Evolutionary conservation across 1,140 invertebrate genomes (phyloP), one percentile per base, ranked within the genome.

Genomic region (Polypedilum vanderplanki): DNA sequence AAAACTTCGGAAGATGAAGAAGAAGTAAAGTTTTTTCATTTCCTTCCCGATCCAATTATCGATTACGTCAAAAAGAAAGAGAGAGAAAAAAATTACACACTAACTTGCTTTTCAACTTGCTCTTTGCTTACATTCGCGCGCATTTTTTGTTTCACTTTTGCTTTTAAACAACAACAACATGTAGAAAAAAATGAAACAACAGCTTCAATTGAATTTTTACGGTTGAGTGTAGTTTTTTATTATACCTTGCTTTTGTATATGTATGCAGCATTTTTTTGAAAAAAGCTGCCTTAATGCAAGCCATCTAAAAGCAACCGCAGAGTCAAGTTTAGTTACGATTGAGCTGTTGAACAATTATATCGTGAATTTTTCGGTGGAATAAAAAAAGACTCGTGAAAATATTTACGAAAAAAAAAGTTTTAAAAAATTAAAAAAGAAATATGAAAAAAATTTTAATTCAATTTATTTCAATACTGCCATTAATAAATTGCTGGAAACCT

Each of bases 111-210:
- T 57, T 57, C 46, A 57, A 57, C 46, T 57, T 57, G 46, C 46
- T 46, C 41, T 12, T 33, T 33, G 24, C 46, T 57, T 57, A n/a
- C 15, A 46, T 57, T 57, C n/a, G 46, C 46, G 46, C 46, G 46
- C 46, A 57, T 57, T 57, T 57, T 57, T 57, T 57, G 46, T 57
- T 57, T 57, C 46, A 57, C 46, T 57, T 57, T 57, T 57, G 46
- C 46, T 57, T 57, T 57, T 57, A 57, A 4, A 57, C 46, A 57
- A 57, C 41, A 46, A 46, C 46, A 57, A 57, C 46, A 57, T 3
- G 9, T n/a, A 57, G 2, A 57, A 15, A 12, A 12, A 57, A n/a
- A 12, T 57, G 12, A 57, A 57, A 57, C 24, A 33, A 33, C 24
- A 33, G 24, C 46, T 57, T 46, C 46, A 57, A 57, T 57, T 57